phyloP scores from a whole-genome alignment of 2,888 invertebrate genomes.

The Alitta virens region DNA sequence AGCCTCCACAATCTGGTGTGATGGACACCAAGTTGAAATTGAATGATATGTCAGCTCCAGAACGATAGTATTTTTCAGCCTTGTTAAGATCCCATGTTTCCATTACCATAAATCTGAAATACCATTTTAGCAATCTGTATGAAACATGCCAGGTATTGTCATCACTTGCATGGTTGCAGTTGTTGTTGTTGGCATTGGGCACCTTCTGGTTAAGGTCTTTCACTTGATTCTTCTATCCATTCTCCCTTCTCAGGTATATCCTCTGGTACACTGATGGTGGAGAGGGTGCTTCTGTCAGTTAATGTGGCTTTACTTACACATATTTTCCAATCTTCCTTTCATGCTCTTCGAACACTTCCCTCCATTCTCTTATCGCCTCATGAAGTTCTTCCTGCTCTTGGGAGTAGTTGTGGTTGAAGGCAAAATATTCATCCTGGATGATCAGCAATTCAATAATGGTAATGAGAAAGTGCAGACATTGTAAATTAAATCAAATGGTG shows the following conservation, averaged over 20 bases:
- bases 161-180: too few relatives aligned
- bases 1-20: constrained; percentile 28
- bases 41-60: constrained; percentile 32
- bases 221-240: too few relatives aligned
- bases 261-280: too few relatives aligned
- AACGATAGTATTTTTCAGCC: constrained; percentile 37
- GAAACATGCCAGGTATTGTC: too few relatives aligned
- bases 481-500: too few relatives aligned
- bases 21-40: constrained; percentile 25
- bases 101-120: constrained; percentile 59
- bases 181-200: too few relatives aligned
- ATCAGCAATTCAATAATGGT: too few relatives aligned
- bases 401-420: constrained; percentile 37
- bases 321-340: constrained; percentile 42
- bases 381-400: constrained; percentile 34
- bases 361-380: constrained; percentile 35
- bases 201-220: too few relatives aligned
- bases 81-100: constrained; percentile 53
- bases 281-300: too few relatives aligned
- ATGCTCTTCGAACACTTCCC: constrained; percentile 34
- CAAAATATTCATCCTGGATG: constrained; percentile 32
- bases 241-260: too few relatives aligned
- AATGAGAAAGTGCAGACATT: too few relatives aligned
- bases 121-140: too few relatives aligned
- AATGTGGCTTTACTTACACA: constrained; percentile 39